Conservation (phyloP, 1,140 invertebrate species). For the Drosophila rufa region DNA sequence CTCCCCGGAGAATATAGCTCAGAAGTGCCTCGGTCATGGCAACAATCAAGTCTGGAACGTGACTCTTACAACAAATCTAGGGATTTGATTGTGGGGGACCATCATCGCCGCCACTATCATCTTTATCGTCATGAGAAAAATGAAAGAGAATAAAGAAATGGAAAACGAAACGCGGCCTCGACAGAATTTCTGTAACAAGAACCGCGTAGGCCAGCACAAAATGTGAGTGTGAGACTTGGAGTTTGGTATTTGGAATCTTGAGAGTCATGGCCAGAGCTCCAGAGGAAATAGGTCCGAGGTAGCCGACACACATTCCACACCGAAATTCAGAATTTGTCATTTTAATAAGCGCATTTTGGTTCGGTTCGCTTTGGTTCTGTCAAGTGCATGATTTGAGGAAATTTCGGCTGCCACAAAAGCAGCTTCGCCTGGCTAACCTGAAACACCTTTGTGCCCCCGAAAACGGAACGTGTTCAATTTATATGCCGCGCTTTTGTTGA, state of each 20-base stretch:
- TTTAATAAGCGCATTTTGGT: constrained; percentile 74
- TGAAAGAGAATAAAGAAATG: constrained; percentile 26
- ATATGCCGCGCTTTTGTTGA: constrained; percentile 46
- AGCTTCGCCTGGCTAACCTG: constrained; percentile 10
- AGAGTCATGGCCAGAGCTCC: constrained; percentile 63
- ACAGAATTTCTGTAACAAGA: constrained; percentile 55
- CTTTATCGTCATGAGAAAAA: constrained; percentile 20
- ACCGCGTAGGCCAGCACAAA: constrained; percentile 69
- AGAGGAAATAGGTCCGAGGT: constrained; percentile 7
- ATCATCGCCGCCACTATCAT: constrained; percentile 20
- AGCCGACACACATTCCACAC: constrained; percentile 28
- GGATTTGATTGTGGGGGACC: constrained; percentile 55
- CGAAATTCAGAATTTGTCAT: constrained; percentile 67
- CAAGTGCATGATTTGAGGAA: constrained; percentile 65
- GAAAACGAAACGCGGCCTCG: constrained; percentile 58
- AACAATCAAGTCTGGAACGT: constrained; percentile 63
- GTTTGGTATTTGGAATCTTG: constrained; percentile 56
- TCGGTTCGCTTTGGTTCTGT: constrained; percentile 28
- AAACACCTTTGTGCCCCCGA: constrained; percentile 27
- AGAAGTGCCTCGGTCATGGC: constrained; percentile 41
- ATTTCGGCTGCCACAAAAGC: constrained; percentile 23
- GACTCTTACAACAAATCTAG: constrained; percentile 70
- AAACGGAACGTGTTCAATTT: constrained; percentile 63
- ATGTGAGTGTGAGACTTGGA: constrained; percentile 33
- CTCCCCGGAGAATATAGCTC: constrained; percentile 14